Evolutionary conservation across 2,113 vertebrate genomes (phyloP).

Genomic region (Petrocephalus microphthalmus): DNA sequence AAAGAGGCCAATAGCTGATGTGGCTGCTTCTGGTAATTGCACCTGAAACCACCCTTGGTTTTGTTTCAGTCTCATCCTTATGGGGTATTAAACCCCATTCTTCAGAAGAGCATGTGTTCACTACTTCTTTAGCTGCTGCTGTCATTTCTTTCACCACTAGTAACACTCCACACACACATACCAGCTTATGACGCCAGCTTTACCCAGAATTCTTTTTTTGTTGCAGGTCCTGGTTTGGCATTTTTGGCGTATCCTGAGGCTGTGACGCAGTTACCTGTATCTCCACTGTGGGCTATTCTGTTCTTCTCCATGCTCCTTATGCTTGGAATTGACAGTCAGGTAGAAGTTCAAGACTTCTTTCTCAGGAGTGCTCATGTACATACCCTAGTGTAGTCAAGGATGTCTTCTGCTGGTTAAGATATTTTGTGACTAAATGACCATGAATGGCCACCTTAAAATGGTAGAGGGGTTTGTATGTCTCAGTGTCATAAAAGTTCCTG

Average conservation of each 20-base stretch:
- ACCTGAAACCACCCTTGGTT: background rate
- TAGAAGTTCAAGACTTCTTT: conserved; percentile 47
- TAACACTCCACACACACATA: background rate
- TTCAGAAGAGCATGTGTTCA: background rate
- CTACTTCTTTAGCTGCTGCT: background rate
- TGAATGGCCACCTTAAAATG: background rate
- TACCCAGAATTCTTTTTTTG: background rate
- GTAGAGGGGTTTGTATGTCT: background rate
- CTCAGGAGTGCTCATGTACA: background rate
- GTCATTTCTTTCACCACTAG: background rate
- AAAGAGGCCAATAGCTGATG: conserved; percentile 85
- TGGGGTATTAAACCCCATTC: background rate
- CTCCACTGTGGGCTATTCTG: conserved; percentile 91
- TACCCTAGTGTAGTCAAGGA: background rate
- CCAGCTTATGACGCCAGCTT: conserved; percentile 18
- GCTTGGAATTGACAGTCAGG: conserved; percentile 98
- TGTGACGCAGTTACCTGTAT: conserved; percentile 90
- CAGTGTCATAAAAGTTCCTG: background rate
- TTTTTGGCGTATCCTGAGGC: conserved; percentile 96
- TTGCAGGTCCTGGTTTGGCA: conserved; percentile 85
- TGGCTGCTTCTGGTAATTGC: conserved; percentile 87
- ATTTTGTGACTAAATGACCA: background rate
- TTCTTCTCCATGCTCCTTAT: conserved; percentile 99
- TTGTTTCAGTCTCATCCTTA: background rate
- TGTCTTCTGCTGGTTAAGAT: background rate